phyloP scores from a whole-genome alignment of 2,797 vertebrate genomes.

The Malurus leucopterus region DNA sequence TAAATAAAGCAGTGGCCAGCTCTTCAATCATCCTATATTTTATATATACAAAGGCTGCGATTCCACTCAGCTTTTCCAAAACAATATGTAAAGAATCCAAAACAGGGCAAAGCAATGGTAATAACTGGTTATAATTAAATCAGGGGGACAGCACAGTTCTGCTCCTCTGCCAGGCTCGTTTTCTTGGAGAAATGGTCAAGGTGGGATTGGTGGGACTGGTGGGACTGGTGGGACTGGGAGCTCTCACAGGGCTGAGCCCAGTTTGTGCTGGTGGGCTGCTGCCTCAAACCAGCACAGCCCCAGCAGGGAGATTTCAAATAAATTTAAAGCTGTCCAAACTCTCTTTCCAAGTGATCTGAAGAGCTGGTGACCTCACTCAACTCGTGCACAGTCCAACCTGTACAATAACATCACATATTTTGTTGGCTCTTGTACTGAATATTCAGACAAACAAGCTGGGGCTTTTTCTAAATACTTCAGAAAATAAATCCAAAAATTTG shows the following conservation, averaged over 20 bases:
- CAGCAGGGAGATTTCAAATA: neutral
- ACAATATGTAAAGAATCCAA: constrained; percentile 57
- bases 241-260: neutral
- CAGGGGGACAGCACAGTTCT: neutral
- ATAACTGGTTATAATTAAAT: constrained; percentile 36
- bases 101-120: constrained; percentile 16
- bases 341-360: neutral
- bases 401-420: neutral
- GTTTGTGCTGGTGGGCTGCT: neutral
- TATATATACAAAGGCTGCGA: constrained; percentile 55
- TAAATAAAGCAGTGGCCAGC: constrained; percentile 55
- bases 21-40: constrained; percentile 59
- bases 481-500: neutral
- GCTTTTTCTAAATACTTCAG: neutral
- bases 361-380: neutral
- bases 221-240: neutral
- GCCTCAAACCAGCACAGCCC: neutral
- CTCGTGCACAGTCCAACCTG: neutral
- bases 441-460: neutral
- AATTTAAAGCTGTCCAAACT: neutral
- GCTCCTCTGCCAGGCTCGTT: neutral
- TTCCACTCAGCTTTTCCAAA: constrained; percentile 55
- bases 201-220: neutral
- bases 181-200: neutral
- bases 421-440: neutral